A percentile compares a stretch with the other conserved stretches of the same genome.
Conservation (phyloP, 2,797 vertebrate genomes). For the Enoplosus armatus region DNA sequence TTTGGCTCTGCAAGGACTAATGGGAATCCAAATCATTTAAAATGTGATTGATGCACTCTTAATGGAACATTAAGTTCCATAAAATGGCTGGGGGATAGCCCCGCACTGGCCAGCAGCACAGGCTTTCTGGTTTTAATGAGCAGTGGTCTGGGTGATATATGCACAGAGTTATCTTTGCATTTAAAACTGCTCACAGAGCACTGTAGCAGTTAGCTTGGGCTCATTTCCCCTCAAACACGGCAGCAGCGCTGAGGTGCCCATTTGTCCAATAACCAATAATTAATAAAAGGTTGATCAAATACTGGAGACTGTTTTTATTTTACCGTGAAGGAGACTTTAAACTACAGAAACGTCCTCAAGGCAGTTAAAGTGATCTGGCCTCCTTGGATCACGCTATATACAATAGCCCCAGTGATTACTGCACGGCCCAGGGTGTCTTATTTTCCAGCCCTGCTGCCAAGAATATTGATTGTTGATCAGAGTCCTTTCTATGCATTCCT, state of each 20-base stretch:
- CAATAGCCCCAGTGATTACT: conserved; percentile 27
- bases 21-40: conserved; percentile 60
- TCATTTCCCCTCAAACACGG: conserved; percentile 35
- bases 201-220: conserved; percentile 1
- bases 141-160: conserved; percentile 43
- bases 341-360: background rate
- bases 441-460: conserved; percentile 1
- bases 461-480: too few species aligned
- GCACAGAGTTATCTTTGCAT: conserved; percentile 45
- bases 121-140: conserved; percentile 63
- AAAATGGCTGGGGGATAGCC: conserved; percentile 50
- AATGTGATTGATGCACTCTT: conserved; percentile 70
- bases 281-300: conserved; percentile 21
- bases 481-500: background rate
- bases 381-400: background rate
- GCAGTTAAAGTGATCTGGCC: conserved; percentile 5
- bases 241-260: background rate
- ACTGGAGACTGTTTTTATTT: conserved; percentile 8
- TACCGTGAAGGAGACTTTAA: background rate
- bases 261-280: conserved; percentile 28
- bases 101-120: conserved; percentile 22
- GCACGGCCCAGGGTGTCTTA: background rate
- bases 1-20: conserved; percentile 51
- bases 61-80: conserved; percentile 70
- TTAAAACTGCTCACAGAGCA: conserved; percentile 27